These are phyloP conservation scores for Monarcha castaneiventris DNA, from an alignment of 2,113 vertebrate species.

Conservation along the genomic window DNA sequence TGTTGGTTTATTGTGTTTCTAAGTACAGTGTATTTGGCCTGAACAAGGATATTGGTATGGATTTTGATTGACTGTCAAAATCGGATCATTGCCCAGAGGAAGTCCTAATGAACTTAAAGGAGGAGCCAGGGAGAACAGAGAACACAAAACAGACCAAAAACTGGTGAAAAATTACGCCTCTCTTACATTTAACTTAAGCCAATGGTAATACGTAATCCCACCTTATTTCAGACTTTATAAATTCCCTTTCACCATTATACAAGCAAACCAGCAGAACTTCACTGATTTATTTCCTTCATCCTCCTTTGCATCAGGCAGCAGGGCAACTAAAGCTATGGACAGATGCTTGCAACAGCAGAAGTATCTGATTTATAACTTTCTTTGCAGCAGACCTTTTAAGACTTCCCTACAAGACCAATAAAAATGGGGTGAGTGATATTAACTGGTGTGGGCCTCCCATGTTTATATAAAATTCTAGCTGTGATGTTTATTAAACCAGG, in stretches of 20 bases:
- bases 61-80: slow-evolving; percentile 55
- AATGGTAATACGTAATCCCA: neutral
- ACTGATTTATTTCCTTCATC: neutral
- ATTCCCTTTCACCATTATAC: neutral
- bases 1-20: slow-evolving; percentile 26
- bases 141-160: neutral
- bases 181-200: neutral
- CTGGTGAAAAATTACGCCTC: neutral
- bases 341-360: neutral
- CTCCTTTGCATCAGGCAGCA: neutral
- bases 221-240: neutral
- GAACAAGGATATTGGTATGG: neutral
- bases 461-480: neutral
- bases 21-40: neutral
- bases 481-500: neutral
- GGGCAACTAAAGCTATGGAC: neutral
- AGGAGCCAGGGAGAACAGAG: neutral
- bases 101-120: slow-evolving; percentile 1
- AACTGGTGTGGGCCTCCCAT: neutral
- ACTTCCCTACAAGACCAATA: slow-evolving; percentile 24
- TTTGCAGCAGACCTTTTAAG: slow-evolving; percentile 11
- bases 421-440: slow-evolving; percentile 23
- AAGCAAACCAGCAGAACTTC: neutral
- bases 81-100: slow-evolving; percentile 28
- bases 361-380: slow-evolving; percentile 13